Evolutionary conservation across 2,797 vertebrate species (phyloP).

Genomic region (Coccyzus lansbergi): DNA sequence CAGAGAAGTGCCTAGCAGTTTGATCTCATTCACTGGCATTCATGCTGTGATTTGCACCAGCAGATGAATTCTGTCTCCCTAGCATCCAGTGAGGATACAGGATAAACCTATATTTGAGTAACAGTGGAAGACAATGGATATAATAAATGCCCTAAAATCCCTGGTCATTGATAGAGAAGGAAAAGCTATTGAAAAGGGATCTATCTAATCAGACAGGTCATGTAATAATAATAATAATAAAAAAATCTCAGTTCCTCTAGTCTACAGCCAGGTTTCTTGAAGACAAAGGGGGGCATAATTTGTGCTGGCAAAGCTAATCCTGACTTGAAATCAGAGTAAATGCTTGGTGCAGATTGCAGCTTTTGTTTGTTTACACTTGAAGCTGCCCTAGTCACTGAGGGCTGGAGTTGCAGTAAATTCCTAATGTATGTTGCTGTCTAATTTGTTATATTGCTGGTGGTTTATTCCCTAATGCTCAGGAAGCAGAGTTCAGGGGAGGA

Average conservation of each 20-base stretch:
- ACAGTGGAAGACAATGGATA: neutral
- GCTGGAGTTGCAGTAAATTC: constrained; percentile 29
- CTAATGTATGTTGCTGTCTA: neutral
- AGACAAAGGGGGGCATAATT: constrained; percentile 47
- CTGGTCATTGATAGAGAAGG: neutral
- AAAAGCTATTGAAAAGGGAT: neutral
- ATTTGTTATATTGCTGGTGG: neutral
- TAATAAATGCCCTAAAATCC: constrained; percentile 3
- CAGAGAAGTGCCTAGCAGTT: neutral
- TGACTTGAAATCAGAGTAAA: constrained; percentile 54
- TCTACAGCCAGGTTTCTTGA: neutral
- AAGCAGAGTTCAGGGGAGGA: neutral
- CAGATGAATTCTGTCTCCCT: neutral
- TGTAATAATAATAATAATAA: neutral
- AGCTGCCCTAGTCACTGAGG: constrained; percentile 26
- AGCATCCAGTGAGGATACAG: neutral
- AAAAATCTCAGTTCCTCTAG: neutral
- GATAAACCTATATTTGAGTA: neutral
- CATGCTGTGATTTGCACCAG: neutral
- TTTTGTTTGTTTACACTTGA: constrained; percentile 65
- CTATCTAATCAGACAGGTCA: constrained; percentile 11
- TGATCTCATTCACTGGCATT: neutral
- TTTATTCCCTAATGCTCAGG: neutral
- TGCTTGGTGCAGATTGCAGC: neutral
- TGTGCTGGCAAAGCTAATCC: constrained; percentile 22